Evolutionary conservation across 2,888 invertebrate genomes (phyloP), one percentile per base, ranked within the genome.

Genomic region (Netelia melanura): DNA sequence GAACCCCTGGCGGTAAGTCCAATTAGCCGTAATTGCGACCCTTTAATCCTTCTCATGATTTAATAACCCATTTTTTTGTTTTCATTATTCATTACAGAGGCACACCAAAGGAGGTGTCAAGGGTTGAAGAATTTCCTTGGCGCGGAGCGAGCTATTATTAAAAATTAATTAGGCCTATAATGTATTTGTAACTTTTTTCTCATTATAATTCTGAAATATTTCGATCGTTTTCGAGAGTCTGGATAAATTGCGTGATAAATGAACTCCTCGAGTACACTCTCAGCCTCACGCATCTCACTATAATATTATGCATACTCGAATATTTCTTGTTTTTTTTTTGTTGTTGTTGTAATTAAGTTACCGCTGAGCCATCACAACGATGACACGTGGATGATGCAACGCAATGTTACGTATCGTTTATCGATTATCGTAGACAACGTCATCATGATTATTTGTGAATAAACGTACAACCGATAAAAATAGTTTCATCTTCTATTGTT

Each of bases 121-220:
- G 81, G 86, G 80, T 54, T 87, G 74, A 88, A 81, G 78, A 77
- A 82, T 82, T 84, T 76, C 44, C 62, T 71, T 83, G 38, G 75
- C 76, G 64, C 75, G 78, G 77, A 84, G 86, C 78, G 64, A 80
- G 72, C 77, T 83, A 81, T 79, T 87, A 89, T 85, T 86, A 87
- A 81, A 25, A 70, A 87, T 86, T 89, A 89, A 89, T 88, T 89
- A 91, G 87, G 76, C 87, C 64, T 87, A 76, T 81, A 87, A 87
- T 86, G 89, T 89, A 90, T 90, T 89, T 86, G 87, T 90, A 90
- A 89, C 88, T 84, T 88, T 89, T 86, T 87, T 87, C 62, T 67
- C 61, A 84, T 52, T 84, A 86, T 86, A 85, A 86, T 86, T 80
- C 81, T 78, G 83, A 25, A 82, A 56, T 77, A 54, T 68, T 72